Conservation (phyloP, 2,797 vertebrate species). For the Lacerta agilis region DNA sequence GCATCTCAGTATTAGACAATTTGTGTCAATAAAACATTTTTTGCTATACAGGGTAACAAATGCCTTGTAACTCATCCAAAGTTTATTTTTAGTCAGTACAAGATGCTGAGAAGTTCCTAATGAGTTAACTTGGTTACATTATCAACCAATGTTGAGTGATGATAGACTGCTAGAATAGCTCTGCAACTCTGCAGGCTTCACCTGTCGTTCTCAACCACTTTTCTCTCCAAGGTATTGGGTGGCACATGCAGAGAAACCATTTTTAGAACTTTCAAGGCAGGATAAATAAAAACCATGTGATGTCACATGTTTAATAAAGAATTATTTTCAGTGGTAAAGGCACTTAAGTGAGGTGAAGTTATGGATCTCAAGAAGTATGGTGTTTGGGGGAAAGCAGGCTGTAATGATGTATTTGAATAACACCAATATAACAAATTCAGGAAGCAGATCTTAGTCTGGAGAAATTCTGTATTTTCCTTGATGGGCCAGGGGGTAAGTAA, state of each 20-base stretch:
- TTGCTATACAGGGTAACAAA: slow-evolving; percentile 13
- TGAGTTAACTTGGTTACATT: background rate
- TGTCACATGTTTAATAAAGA: slow-evolving; percentile 26
- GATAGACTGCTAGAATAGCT: background rate
- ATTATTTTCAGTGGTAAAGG: rapidly evolving
- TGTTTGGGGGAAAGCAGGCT: slow-evolving; percentile 30
- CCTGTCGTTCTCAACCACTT: background rate
- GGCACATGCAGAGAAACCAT: slow-evolving; percentile 25
- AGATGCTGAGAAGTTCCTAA: background rate
- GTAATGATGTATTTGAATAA: background rate
- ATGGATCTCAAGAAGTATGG: background rate
- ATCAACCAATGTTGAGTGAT: background rate
- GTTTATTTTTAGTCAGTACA: slow-evolving; percentile 5
- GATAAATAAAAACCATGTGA: slow-evolving; percentile 28
- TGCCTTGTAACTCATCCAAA: background rate
- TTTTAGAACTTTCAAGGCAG: slow-evolving; percentile 49
- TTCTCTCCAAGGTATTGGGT: slow-evolving; percentile 26
- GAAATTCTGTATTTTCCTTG: slow-evolving; percentile 38
- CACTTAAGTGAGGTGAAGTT: slow-evolving; percentile 15
- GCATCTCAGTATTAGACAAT: background rate
- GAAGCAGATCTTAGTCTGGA: slow-evolving; percentile 15
- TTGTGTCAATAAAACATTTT: background rate
- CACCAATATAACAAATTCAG: slow-evolving; percentile 22
- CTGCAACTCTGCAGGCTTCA: background rate
- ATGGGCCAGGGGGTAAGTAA: slow-evolving; percentile 66